Evolutionary conservation across 1,140 invertebrate species (phyloP).

Genomic region (Heliconius nattereri): DNA sequence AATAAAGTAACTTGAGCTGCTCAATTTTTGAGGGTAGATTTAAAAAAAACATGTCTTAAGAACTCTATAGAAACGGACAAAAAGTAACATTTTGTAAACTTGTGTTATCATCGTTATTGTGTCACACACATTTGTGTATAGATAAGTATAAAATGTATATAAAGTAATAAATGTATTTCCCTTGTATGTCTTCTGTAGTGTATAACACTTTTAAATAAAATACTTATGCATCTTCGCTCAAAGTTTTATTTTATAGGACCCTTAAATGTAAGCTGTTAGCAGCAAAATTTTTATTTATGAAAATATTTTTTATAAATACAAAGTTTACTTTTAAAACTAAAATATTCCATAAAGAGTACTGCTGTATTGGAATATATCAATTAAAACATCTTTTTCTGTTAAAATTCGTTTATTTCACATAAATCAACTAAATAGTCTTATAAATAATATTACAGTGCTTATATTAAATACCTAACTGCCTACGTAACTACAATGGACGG

Average conservation of each 20-base stretch:
- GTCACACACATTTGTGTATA: constrained; percentile 2
- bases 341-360: too few relatives aligned
- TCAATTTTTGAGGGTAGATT: too few relatives aligned
- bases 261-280: not conserved
- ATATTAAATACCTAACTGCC: not conserved
- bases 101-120: not conserved
- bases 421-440: constrained; percentile 15
- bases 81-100: too few relatives aligned
- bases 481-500: not conserved
- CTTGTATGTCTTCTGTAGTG: constrained; percentile 21
- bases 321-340: too few relatives aligned
- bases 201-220: constrained; percentile 30
- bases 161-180: constrained; percentile 17
- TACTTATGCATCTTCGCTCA: constrained; percentile 16
- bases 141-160: constrained; percentile 14
- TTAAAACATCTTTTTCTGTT: constrained; percentile 1
- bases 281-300: too few relatives aligned
- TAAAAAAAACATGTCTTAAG: too few relatives aligned
- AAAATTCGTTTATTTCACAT: constrained; percentile 30
- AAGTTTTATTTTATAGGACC: not conserved
- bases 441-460: not conserved
- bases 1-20: too few relatives aligned
- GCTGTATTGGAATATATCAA: not conserved
- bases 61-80: too few relatives aligned
- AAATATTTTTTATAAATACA: too few relatives aligned